phyloP scores from a whole-genome alignment of 2,888 invertebrate genomes.

The Ischnura elegans region DNA sequence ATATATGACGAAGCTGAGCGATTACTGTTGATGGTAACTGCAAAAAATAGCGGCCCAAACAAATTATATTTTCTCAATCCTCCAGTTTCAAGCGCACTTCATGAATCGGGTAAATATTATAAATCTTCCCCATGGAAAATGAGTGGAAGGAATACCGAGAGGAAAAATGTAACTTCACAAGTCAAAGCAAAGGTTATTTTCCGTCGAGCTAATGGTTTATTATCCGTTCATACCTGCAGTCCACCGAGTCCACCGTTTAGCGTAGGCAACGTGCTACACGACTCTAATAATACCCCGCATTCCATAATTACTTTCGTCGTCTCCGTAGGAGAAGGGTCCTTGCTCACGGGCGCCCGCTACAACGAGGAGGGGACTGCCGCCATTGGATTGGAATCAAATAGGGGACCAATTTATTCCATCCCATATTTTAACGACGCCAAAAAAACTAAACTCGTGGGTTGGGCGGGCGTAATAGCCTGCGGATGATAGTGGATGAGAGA shows the following conservation, averaged over 20 bases:
- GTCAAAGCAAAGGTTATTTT: no score
- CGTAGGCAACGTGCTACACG: background rate
- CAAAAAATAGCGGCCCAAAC: no score
- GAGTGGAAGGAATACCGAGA: no score
- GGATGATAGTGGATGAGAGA: background rate
- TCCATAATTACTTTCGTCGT: conserved; percentile 42
- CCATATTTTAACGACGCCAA: background rate
- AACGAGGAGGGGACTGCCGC: background rate
- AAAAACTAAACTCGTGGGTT: background rate
- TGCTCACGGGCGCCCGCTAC: background rate
- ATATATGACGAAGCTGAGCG: no score
- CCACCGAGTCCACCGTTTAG: background rate
- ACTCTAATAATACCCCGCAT: conserved; percentile 32
- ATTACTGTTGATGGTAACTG: no score
- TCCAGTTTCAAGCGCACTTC: no score
- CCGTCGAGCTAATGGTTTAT: background rate
- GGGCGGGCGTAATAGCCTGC: background rate
- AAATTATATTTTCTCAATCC: no score
- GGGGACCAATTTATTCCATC: conserved; percentile 5
- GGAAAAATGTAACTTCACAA: no score
- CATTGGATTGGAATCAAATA: conserved; percentile 26
- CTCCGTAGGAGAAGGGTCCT: background rate
- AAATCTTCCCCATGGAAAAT: no score
- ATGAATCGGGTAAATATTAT: no score
- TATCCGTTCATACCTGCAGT: background rate